Percentiles rank a stretch among this genome's conserved stretches.
These are phyloP conservation scores for Taenaris catops DNA, from an alignment of 2,888 invertebrate genomes.

Conservation along the genomic window DNA sequence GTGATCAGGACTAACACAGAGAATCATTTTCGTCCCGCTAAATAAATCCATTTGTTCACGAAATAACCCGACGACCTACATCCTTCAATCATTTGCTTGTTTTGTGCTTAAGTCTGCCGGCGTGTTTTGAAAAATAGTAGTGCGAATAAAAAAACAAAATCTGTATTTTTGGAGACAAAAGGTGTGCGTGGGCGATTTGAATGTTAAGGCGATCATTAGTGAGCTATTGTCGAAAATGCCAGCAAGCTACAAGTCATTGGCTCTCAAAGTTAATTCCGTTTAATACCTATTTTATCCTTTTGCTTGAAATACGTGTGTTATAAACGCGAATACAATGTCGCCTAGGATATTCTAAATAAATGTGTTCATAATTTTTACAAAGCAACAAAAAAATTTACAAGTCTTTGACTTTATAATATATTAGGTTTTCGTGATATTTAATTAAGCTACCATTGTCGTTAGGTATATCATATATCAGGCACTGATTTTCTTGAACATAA, in stretches of 20 bases:
- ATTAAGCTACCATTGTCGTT: too few relatives aligned
- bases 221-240: conserved; percentile 62
- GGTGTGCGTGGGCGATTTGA: conserved; percentile 67
- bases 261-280: conserved; percentile 43
- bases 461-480: too few relatives aligned
- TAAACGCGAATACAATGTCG: too few relatives aligned
- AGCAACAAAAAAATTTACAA: too few relatives aligned
- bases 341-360: neutral
- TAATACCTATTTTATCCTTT: too few relatives aligned
- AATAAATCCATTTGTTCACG: too few relatives aligned
- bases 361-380: neutral
- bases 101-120: conserved; percentile 40
- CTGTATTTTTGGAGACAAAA: conserved; percentile 67
- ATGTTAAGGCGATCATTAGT: conserved; percentile 75
- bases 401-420: too few relatives aligned
- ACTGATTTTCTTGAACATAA: too few relatives aligned
- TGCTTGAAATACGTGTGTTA: too few relatives aligned
- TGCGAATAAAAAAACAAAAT: conserved; percentile 62
- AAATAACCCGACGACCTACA: conserved; percentile 59
- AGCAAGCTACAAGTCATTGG: conserved; percentile 36
- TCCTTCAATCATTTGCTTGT: conserved; percentile 56
- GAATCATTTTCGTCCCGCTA: conserved; percentile 40
- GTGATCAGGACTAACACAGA: too few relatives aligned
- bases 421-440: too few relatives aligned
- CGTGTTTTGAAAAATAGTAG: conserved; percentile 66